Conservation (phyloP, 2,888 invertebrate species). For the Nasonovia ribisnigri region DNA sequence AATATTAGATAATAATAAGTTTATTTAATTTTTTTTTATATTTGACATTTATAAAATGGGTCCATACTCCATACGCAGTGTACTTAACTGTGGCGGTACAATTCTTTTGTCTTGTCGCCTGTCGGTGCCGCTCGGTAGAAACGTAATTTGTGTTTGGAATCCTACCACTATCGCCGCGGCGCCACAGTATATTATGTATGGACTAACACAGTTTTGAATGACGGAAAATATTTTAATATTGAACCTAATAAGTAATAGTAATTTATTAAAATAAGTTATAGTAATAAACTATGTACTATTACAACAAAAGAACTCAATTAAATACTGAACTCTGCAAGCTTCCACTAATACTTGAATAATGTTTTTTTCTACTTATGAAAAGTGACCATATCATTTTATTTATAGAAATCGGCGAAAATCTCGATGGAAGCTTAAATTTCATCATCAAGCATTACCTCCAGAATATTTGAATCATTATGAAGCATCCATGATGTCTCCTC, state of each 20-base stretch:
- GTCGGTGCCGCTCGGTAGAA: not conserved
- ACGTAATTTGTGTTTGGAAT: not conserved
- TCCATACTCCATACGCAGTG: not conserved
- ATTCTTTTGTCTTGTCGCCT: not conserved
- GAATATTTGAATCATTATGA: conserved; percentile 86
- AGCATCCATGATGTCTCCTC: conserved; percentile 73
- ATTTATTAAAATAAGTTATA: not conserved
- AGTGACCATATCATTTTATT: conserved; percentile 33
- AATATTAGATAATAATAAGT: not conserved
- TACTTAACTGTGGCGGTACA: not conserved
- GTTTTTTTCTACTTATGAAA: not conserved
- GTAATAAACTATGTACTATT: not conserved
- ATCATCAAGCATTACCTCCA: conserved; percentile 83
- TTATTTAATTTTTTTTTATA: not conserved
- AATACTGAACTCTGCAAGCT: not conserved
- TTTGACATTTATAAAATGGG: too few relatives aligned
- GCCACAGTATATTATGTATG: not conserved
- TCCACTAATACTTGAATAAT: not conserved
- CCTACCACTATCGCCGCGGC: not conserved
- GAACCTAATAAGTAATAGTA: not conserved
- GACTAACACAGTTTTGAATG: not conserved
- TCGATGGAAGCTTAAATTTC: conserved; percentile 82
- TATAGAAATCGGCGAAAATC: conserved; percentile 75
- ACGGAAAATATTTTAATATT: not conserved
- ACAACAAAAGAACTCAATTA: not conserved